These are phyloP conservation scores for Heliornis fulica DNA, from an alignment of 2,113 vertebrate species.

Conservation along the genomic window DNA sequence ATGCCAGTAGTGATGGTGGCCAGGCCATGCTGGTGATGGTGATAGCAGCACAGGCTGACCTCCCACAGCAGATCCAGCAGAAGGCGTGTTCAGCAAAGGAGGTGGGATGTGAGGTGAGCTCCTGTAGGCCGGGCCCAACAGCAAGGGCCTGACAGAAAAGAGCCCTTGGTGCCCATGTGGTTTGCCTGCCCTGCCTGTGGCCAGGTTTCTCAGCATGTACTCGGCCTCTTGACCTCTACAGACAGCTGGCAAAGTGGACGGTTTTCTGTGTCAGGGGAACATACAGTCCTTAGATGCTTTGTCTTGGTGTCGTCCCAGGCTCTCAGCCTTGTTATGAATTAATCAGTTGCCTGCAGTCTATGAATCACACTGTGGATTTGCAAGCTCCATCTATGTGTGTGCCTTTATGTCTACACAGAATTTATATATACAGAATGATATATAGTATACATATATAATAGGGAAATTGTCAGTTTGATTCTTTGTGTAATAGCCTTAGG, in stretches of 20 bases:
- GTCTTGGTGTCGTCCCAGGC: neutral
- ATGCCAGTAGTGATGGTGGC: too few species aligned
- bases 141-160: neutral
- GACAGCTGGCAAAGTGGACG: rapidly evolving
- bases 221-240: neutral
- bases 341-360: rapidly evolving
- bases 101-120: too few species aligned
- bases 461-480: neutral
- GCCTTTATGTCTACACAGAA: neutral
- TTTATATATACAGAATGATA: neutral
- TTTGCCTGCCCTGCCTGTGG: neutral
- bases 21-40: rapidly evolving
- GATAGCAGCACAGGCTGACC: rapidly evolving
- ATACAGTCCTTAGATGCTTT: neutral
- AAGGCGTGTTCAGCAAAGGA: neutral
- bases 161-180: rapidly evolving
- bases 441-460: neutral
- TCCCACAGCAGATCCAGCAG: too few species aligned
- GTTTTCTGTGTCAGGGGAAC: too few species aligned
- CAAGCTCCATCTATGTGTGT: neutral
- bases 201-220: rapidly evolving
- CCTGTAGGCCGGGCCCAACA: rapidly evolving
- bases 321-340: neutral
- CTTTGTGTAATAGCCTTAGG: neutral
- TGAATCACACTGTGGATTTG: neutral